Percentiles rank a stretch among this genome's conserved stretches.
Conservation (phyloP, 2,797 vertebrate genomes). For the Babyrousa celebensis region DNA sequence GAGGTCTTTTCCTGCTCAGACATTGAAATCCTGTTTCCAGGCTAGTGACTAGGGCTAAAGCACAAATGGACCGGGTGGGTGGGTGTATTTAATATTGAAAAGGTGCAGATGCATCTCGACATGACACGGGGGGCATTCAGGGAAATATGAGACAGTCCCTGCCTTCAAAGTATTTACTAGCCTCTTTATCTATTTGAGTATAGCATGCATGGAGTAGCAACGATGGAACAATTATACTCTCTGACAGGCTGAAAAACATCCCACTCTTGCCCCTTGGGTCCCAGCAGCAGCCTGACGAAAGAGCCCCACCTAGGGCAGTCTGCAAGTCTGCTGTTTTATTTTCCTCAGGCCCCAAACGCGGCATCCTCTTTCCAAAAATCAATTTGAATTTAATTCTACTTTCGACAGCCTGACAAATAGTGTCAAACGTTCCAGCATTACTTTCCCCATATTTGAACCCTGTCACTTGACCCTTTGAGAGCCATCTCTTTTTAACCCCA, state of each 20-base stretch:
- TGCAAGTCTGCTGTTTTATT: constrained; percentile 17
- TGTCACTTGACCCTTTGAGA: constrained; percentile 41
- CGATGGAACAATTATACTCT: neutral
- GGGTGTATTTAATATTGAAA: neutral
- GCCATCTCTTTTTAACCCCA: neutral
- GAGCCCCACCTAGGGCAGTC: neutral
- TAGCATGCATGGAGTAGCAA: neutral
- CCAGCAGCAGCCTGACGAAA: neutral
- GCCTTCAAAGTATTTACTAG: neutral
- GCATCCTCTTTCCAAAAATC: constrained; percentile 76
- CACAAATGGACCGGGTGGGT: no score
- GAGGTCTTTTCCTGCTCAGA: neutral
- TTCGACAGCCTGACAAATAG: constrained; percentile 25
- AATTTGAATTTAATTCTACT: constrained; percentile 67
- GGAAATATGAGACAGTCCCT: neutral
- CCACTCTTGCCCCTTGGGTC: neutral
- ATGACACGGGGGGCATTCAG: neutral
- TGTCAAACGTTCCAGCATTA: constrained; percentile 26
- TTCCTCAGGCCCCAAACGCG: neutral
- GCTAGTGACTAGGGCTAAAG: neutral
- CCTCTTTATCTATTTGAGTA: neutral
- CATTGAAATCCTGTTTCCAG: neutral
- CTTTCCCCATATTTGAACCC: constrained; percentile 32
- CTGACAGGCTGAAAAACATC: neutral
- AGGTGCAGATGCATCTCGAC: neutral